A percentile compares a stretch with the other conserved stretches of the same genome.
These are phyloP conservation scores for Watsonalla binaria DNA, from an alignment of 2,888 invertebrate genomes.

Conservation along the genomic window DNA sequence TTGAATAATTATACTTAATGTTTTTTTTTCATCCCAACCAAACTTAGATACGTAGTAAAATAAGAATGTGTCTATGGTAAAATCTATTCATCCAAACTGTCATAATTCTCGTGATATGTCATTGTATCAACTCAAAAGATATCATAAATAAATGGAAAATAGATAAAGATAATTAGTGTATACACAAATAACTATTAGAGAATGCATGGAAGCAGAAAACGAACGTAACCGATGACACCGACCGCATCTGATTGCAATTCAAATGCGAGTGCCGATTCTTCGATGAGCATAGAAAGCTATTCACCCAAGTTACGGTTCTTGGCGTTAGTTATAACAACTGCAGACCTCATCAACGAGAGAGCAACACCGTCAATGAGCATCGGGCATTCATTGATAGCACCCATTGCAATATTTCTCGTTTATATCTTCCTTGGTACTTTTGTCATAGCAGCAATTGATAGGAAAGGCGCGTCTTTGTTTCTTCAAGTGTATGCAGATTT, in stretches of 20 bases:
- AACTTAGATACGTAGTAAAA: no score
- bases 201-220: neutral
- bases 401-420: conserved; percentile 46
- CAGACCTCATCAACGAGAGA: conserved; percentile 54
- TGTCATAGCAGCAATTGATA: conserved; percentile 25
- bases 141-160: neutral
- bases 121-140: neutral
- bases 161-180: neutral
- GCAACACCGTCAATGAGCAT: conserved; percentile 37
- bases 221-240: neutral
- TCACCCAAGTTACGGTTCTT: conserved; percentile 46
- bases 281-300: conserved; percentile 41
- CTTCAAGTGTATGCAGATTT: conserved; percentile 39
- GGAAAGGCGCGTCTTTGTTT: conserved; percentile 37
- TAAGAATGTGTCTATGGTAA: no score
- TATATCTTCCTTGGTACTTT: conserved; percentile 45
- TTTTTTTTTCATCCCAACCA: conserved; percentile 10
- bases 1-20: conserved; percentile 41
- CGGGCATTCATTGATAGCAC: conserved; percentile 48
- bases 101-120: no score
- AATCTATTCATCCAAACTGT: no score
- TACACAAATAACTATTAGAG: neutral
- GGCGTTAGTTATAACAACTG: conserved; percentile 49
- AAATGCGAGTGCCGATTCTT: conserved; percentile 20
- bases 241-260: conserved; percentile 13